Evolutionary conservation across 2,797 vertebrate species (phyloP).

Genomic region (Sardinella longiceps): DNA sequence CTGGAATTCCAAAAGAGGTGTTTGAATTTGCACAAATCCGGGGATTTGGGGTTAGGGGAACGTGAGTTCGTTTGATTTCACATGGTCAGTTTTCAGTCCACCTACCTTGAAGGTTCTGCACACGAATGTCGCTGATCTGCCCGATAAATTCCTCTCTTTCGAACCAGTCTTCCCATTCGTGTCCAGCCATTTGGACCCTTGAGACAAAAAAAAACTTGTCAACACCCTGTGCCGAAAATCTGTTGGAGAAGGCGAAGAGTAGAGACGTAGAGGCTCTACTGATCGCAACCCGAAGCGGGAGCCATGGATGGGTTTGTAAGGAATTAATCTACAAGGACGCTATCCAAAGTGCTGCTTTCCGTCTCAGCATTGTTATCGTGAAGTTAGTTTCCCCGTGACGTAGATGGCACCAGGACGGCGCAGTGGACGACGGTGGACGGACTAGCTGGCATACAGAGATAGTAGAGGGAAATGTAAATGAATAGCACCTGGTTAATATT

Average conservation of each 20-base stretch:
- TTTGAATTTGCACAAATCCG: neutral
- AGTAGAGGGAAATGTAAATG: constrained; percentile 43
- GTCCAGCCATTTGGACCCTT: constrained; percentile 82
- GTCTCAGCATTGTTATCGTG: constrained; percentile 47
- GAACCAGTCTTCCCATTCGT: constrained; percentile 93
- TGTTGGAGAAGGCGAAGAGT: neutral
- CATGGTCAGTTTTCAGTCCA: constrained; percentile 30
- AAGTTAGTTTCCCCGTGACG: constrained; percentile 53
- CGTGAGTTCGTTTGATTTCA: neutral
- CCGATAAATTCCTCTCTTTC: constrained; percentile 94
- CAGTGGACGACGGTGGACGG: constrained; percentile 33
- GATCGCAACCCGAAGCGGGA: constrained; percentile 28
- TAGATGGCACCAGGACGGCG: constrained; percentile 33
- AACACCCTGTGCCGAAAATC: neutral
- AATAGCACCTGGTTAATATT: constrained; percentile 72
- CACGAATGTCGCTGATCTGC: constrained; percentile 95
- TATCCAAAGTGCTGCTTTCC: constrained; percentile 45
- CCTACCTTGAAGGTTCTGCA: constrained; percentile 96
- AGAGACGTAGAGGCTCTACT: neutral
- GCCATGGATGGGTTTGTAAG: constrained; percentile 51
- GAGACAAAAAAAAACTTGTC: constrained; percentile 31
- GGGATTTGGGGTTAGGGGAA: neutral
- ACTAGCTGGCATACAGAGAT: constrained; percentile 32
- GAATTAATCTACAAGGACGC: constrained; percentile 36
- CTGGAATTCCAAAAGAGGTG: neutral